Conservation (phyloP, 2,888 invertebrate genomes). For the Microplitis deprimator region DNA sequence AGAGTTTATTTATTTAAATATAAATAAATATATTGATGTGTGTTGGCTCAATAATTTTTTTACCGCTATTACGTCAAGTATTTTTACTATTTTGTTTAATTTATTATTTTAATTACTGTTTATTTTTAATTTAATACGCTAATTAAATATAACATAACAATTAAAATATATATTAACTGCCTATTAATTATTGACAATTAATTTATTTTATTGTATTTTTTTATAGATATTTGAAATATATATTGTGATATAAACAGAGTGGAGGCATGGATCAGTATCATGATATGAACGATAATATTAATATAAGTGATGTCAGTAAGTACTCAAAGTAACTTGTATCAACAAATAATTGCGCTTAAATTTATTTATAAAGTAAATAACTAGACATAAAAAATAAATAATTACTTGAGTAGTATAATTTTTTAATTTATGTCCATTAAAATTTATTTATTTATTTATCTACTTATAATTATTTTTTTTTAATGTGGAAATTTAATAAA, state of each 20-base stretch:
- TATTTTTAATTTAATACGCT: too few species aligned
- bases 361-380: constrained; percentile 15
- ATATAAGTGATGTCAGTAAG: constrained; percentile 88
- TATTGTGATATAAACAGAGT: constrained; percentile 50
- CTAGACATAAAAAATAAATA: constrained; percentile 18
- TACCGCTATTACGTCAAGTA: too few species aligned
- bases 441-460: constrained; percentile 11
- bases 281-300: constrained; percentile 71
- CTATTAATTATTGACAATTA: neutral
- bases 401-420: neutral
- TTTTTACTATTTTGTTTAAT: too few species aligned
- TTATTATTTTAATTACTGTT: too few species aligned
- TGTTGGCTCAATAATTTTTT: too few species aligned
- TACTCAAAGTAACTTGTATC: constrained; percentile 62
- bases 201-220: constrained; percentile 28
- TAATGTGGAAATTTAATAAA: neutral
- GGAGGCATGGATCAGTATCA: constrained; percentile 65
- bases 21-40: too few species aligned
- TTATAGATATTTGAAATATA: constrained; percentile 54
- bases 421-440: neutral
- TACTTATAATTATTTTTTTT: neutral
- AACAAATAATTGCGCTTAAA: constrained; percentile 27
- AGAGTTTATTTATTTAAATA: too few species aligned
- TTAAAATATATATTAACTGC: too few species aligned
- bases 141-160: too few species aligned